Percentiles rank a stretch among this genome's conserved stretches.
These are phyloP conservation scores for Nyleta sp. DNA, from an alignment of 2,888 invertebrate species.

Conservation along the genomic window DNA sequence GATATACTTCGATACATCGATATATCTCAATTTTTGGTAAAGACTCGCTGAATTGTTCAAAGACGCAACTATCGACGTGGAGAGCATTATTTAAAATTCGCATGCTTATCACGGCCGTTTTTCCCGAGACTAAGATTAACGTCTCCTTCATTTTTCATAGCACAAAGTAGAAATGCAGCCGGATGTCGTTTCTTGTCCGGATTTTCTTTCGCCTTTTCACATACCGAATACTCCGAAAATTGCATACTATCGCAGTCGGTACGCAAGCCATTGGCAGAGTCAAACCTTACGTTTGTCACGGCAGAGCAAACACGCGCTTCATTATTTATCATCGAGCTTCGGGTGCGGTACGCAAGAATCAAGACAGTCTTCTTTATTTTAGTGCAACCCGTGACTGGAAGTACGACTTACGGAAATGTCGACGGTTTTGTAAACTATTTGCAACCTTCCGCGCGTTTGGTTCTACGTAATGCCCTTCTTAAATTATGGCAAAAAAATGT, in stretches of 20 bases:
- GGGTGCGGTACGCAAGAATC: conserved; percentile 35
- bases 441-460: neutral
- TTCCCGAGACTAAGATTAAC: conserved; percentile 23
- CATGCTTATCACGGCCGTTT: conserved; percentile 2
- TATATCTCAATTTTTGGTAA: no score
- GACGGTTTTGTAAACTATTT: conserved; percentile 38
- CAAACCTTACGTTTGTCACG: conserved; percentile 47
- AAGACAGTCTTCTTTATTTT: conserved; percentile 57
- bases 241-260: conserved; percentile 11
- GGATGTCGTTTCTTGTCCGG: conserved; percentile 47
- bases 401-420: conserved; percentile 48
- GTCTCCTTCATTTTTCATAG: conserved; percentile 33
- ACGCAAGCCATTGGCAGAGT: conserved; percentile 42
- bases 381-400: conserved; percentile 23
- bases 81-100: neutral
- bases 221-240: conserved; percentile 37
- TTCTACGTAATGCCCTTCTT: neutral
- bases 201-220: conserved; percentile 43
- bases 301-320: conserved; percentile 49
- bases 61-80: no score
- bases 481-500: neutral
- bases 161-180: conserved; percentile 26
- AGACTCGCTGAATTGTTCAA: no score
- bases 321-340: conserved; percentile 57
- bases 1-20: no score